These are phyloP conservation scores for Stichodactyla mertensii DNA, from an alignment of 64 coral and sea anemone species.

Conservation along the genomic window DNA sequence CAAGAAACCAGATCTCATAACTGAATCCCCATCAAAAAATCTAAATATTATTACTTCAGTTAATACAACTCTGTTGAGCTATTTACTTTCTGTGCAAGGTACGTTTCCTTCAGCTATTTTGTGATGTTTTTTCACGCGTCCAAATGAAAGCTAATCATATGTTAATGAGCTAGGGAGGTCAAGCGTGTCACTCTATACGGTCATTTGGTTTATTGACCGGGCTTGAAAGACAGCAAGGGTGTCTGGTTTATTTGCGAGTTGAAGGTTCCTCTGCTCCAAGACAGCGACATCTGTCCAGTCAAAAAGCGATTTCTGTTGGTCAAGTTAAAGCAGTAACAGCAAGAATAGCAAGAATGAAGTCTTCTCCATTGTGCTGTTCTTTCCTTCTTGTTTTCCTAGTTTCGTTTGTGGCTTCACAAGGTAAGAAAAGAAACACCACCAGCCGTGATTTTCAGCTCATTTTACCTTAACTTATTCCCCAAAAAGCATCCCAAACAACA, in stretches of 20 bases:
- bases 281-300: not conserved
- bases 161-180: not conserved
- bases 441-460: no score
- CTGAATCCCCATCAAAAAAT: no score
- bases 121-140: no score
- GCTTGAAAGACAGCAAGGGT: not conserved
- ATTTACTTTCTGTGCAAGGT: no score
- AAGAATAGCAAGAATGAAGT: conserved; percentile 9
- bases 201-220: not conserved
- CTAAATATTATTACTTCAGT: no score
- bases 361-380: not conserved
- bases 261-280: not conserved
- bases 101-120: no score
- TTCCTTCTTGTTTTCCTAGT: not conserved
- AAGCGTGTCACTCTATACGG: not conserved
- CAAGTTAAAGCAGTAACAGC: not conserved
- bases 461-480: no score
- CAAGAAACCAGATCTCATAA: no score
- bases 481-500: no score
- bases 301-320: not conserved
- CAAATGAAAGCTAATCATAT: not conserved
- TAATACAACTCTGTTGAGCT: no score
- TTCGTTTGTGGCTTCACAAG: not conserved
- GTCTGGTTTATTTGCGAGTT: not conserved
- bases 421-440: not conserved